Base-by-base conservation (phyloP, 2,113 vertebrate species). In the Tinamus guttatus region DNA sequence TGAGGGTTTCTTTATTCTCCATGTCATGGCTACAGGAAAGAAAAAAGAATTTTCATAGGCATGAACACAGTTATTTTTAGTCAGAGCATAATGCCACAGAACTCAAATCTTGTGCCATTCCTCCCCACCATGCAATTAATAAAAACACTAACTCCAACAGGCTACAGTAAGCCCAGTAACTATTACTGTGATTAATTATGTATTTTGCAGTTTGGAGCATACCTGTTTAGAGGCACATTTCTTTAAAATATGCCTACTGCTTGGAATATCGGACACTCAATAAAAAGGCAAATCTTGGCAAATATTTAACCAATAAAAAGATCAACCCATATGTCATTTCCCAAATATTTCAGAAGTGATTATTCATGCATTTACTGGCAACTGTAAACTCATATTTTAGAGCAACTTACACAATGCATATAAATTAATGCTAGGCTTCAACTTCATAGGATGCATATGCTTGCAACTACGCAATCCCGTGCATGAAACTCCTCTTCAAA, bases 1-100 rank as follows among this genome's bases (percentile, higher is more conserved):
- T 97, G 78, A 98, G 98, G 58, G 99, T 98, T 97, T 99, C 98
- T 97, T 98, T 99, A 97, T 90, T 98, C 92, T 99, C 99, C 98
- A 99, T 98, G 94, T 99, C 98, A 74, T 98, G 98, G 92, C 98
- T 99, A 86, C 82, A 97, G 87, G 18, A 90, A 85, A 96, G 40
- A 87, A 64, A 94, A 43, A 87, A 49, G 49, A 58, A 79, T 58
- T 54, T 63, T 79, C 87, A 30, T 10, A 49, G 34, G 51, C 56
- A 96, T 58, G 90, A 82, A 81, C 6, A 62, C n/a, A 56, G 51
- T 47, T 91, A 82, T 49, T 93, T 94, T 93, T 64, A 87, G 47
- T 81, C 73, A 30, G 68, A 87, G 52, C 52, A 56, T 43, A 63
- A n/a, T n/a, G n/a, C n/a, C n/a, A n/a, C n/a, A n/a, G 8, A 12